Evolutionary conservation across 2,888 invertebrate species (phyloP).

Genomic region (Thalpophila matura): DNA sequence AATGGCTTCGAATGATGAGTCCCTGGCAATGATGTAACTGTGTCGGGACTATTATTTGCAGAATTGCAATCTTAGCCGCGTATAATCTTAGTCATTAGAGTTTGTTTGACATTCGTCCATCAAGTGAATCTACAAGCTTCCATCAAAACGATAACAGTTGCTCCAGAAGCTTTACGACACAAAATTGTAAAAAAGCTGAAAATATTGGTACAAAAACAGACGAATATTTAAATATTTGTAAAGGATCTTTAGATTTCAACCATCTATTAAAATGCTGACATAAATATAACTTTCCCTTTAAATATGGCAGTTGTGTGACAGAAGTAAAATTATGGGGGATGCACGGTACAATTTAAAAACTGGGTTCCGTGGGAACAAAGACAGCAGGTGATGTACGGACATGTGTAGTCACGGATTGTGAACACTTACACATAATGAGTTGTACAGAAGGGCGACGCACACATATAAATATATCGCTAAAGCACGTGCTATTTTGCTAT

Average conservation of each 20-base stretch:
- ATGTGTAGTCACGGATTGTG: slow-evolving; percentile 84
- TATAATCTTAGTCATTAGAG: slow-evolving; percentile 8
- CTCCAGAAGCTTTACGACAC: background rate
- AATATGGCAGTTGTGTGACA: slow-evolving; percentile 56
- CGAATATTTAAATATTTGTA: slow-evolving; percentile 33
- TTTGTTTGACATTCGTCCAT: slow-evolving; percentile 20
- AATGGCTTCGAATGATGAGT: slow-evolving; percentile 56
- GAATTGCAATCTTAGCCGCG: slow-evolving; percentile 39
- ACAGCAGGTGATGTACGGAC: slow-evolving; percentile 85
- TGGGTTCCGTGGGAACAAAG: slow-evolving; percentile 81
- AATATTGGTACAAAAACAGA: slow-evolving; percentile 19
- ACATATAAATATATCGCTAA: background rate
- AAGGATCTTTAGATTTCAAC: slow-evolving; percentile 29
- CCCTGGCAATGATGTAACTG: slow-evolving; percentile 51
- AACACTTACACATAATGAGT: slow-evolving; percentile 23
- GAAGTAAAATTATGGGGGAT: slow-evolving; percentile 52
- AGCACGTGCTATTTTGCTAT: background rate
- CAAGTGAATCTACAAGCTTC: background rate
- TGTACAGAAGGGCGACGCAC: slow-evolving; percentile 34
- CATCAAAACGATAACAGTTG: background rate
- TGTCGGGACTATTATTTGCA: slow-evolving; percentile 43
- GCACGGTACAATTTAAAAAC: slow-evolving; percentile 52
- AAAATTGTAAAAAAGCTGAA: background rate
- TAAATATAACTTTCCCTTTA: slow-evolving; percentile 54
- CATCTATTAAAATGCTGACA: slow-evolving; percentile 36